phyloP scores from a whole-genome alignment of 2,797 vertebrate species.

The Tenualosa ilisha region DNA sequence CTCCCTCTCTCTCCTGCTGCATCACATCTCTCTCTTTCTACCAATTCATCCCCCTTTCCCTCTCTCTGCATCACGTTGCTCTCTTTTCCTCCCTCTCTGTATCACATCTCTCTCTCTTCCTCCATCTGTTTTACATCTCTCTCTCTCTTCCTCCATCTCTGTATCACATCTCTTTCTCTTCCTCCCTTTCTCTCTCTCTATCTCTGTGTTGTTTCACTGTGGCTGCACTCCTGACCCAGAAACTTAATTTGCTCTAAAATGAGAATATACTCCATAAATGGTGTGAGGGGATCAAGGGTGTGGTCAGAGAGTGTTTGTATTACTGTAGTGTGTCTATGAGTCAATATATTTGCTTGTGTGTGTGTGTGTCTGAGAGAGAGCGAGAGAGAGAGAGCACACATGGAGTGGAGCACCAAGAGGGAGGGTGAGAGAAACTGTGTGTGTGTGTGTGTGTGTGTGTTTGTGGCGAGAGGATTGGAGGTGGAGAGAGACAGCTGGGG shows the following conservation, averaged over 20 bases:
- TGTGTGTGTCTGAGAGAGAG: not conserved
- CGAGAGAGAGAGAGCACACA: too few species aligned
- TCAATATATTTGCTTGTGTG: not conserved
- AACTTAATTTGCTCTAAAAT: not conserved
- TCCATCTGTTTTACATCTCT: not conserved
- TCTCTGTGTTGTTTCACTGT: too few species aligned
- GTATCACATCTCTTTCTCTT: not conserved
- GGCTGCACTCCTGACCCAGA: not conserved
- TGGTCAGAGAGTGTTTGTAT: not conserved
- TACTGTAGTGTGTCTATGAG: too few species aligned
- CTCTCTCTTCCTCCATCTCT: not conserved
- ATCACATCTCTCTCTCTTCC: not conserved
- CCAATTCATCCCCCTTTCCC: too few species aligned
- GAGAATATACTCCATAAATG: too few species aligned
- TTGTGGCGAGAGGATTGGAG: constrained; percentile 49
- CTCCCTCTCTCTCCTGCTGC: too few species aligned
- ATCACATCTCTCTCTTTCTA: too few species aligned
- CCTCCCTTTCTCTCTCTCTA: too few species aligned
- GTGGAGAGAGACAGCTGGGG: constrained; percentile 73
- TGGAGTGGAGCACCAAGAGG: not conserved
- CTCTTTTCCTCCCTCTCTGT: too few species aligned
- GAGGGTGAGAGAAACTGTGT: not conserved
- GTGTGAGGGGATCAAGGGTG: not conserved
- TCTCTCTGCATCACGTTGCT: too few species aligned
- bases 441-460: not conserved